phyloP scores from a whole-genome alignment of 2,797 vertebrate species.

The Pangasius sanitwongsei region DNA sequence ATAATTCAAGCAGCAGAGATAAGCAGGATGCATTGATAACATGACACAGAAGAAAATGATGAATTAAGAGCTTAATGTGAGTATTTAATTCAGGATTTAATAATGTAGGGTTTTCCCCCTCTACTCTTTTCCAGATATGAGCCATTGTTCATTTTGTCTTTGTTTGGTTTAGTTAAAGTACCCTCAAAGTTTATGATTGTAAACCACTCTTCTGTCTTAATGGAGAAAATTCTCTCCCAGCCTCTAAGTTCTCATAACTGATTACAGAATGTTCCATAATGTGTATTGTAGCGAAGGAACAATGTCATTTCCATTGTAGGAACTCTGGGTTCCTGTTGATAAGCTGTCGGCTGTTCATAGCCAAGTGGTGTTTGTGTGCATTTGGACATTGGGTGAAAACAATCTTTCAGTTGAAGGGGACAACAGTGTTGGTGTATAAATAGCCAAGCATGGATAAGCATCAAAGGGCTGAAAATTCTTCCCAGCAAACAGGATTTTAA shows the following conservation, averaged over 20 bases:
- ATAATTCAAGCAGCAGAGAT: not conserved
- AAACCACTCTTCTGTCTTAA: constrained; percentile 63
- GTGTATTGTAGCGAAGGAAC: constrained; percentile 75
- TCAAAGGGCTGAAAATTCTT: constrained; percentile 73
- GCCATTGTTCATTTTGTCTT: constrained; percentile 53
- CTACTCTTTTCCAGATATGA: constrained; percentile 36
- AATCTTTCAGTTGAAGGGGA: constrained; percentile 69
- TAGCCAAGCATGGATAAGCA: constrained; percentile 70
- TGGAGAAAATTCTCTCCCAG: constrained; percentile 67
- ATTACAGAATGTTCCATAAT: constrained; percentile 81
- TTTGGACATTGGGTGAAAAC: constrained; percentile 70
- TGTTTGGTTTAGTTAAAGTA: constrained; percentile 51
- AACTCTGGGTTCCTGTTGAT: constrained; percentile 85
- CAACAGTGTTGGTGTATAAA: constrained; percentile 77
- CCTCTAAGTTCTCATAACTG: constrained; percentile 61
- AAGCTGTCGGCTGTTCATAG: constrained; percentile 74
- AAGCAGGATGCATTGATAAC: not conserved
- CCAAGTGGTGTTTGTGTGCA: constrained; percentile 72
- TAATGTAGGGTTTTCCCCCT: constrained; percentile 40
- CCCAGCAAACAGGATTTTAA: constrained; percentile 62
- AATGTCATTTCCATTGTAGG: constrained; percentile 83
- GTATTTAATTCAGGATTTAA: constrained; percentile 37
- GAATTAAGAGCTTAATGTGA: constrained; percentile 21
- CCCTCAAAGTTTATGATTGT: constrained; percentile 46
- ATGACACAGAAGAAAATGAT: constrained; percentile 29